Evolutionary conservation across 2,113 vertebrate species (phyloP), one percentile per base, ranked within the genome.

Genomic region (Isichthys henryi): DNA sequence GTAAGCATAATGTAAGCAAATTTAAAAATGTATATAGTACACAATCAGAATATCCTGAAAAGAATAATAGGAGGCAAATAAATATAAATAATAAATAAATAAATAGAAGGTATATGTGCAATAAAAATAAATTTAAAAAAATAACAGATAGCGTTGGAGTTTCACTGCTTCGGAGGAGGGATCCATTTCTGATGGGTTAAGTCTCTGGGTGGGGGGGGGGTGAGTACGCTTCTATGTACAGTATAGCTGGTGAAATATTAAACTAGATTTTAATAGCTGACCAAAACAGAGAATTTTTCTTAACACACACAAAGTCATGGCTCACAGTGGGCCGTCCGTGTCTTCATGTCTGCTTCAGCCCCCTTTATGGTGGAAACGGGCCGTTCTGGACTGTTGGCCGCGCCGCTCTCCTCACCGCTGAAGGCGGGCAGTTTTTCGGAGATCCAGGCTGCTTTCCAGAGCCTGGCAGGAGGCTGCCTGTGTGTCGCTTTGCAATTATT

Each of bases 401-500:
- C 31, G 8, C 58, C 17, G 23, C 66, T 74, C 21, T 31, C 62
- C 43, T 58, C 58, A 7, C n/a, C 49, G 50, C n/a, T 15, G 31
- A 48, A 43, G 85, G 43, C 82, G 21, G 31, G 86, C 53, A 19
- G 90, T 94, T 43, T 62, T 15, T 92, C 90, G 92, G 92, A 93
- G 91, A 45, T 53, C 92, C 85, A 89, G 93, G 91, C 91, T 91
- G 93, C 92, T 90, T 94, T 93, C 93, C 93, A 92, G 92, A 91
- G 94, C 93, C 92, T 49, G 92, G 94, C 94, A 93, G 35, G 17
- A 39, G 93, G 82, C 83, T 21, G 93, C 94, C 88, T n/a, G 90
- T 92, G 93, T 88, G 88, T 90, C 48, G 5, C 93, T 96, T 92
- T 93, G 92, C 94, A 95, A 92, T 96, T 95, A 96, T 91, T 95